Conservation (phyloP, 2,113 vertebrate genomes). For the Orthochromis indermauri region DNA sequence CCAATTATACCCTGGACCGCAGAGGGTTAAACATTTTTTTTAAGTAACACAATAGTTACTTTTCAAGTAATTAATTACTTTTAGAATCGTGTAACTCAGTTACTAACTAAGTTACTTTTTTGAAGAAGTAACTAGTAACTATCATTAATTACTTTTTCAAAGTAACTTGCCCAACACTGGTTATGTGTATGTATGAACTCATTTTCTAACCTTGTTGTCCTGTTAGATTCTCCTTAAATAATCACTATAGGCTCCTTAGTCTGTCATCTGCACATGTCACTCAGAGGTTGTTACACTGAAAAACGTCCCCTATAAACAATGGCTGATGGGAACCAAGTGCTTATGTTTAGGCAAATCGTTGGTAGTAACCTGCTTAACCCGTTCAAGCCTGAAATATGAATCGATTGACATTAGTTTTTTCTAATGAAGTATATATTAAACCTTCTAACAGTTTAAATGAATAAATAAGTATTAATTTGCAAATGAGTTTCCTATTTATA, state of each 20-base stretch:
- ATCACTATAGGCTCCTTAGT: background rate
- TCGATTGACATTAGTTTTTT: background rate
- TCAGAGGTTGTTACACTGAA: background rate
- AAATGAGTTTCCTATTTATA: background rate
- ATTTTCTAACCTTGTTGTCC: background rate
- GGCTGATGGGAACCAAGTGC: background rate
- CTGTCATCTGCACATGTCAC: background rate
- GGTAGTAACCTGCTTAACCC: background rate
- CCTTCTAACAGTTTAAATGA: rapidly evolving
- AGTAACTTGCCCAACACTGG: background rate
- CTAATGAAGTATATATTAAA: background rate
- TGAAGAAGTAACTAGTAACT: background rate
- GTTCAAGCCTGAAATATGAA: background rate
- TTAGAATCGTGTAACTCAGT: background rate
- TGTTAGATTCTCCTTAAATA: background rate
- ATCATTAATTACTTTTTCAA: rapidly evolving
- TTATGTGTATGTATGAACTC: background rate
- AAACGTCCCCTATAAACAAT: background rate
- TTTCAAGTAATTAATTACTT: background rate
- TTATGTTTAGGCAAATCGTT: background rate
- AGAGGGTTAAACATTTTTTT: rapidly evolving
- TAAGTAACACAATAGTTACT: rapidly evolving
- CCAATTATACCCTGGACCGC: rapidly evolving
- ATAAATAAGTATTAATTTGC: background rate
- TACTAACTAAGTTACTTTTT: background rate